Evolutionary conservation across 2,797 vertebrate species (phyloP).

Genomic region (Synaphobranchus kaupii): DNA sequence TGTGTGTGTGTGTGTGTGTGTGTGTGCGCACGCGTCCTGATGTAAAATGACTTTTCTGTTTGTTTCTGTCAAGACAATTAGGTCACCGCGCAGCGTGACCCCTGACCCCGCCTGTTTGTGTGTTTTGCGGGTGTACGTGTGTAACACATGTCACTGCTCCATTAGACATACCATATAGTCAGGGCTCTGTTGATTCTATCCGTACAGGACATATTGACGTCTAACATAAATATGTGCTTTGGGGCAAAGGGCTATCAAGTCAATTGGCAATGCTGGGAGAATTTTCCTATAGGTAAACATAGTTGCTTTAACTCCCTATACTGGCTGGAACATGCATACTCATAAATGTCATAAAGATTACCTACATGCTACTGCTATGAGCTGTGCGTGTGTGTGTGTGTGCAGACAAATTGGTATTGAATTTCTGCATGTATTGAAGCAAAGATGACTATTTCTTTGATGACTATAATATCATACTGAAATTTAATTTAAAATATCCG

Average conservation of each 20-base stretch:
- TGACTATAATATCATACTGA: neutral
- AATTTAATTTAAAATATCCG: neutral
- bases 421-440: neutral
- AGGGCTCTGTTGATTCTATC: conserved; percentile 75
- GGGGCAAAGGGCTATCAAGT: conserved; percentile 68
- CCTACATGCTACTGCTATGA: conserved; percentile 34
- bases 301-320: neutral
- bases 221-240: conserved; percentile 67
- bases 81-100: conserved; percentile 54
- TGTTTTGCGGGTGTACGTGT: conserved; percentile 63
- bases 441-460: neutral
- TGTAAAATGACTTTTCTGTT: conserved; percentile 83
- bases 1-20: conserved; percentile 47
- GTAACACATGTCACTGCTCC: conserved; percentile 76
- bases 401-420: neutral
- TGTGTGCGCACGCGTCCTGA: conserved; percentile 70
- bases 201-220: conserved; percentile 62
- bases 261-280: conserved; percentile 58
- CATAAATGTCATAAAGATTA: conserved; percentile 20
- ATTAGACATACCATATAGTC: conserved; percentile 79
- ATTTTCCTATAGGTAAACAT: conserved; percentile 61
- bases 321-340: conserved; percentile 32
- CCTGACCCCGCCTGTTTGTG: conserved; percentile 63
- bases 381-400: neutral
- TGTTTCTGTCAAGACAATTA: conserved; percentile 84